A percentile compares a stretch with the other conserved stretches of the same genome.
Conservation (phyloP, 2,888 invertebrate species). For the Poecilus cupreus region DNA sequence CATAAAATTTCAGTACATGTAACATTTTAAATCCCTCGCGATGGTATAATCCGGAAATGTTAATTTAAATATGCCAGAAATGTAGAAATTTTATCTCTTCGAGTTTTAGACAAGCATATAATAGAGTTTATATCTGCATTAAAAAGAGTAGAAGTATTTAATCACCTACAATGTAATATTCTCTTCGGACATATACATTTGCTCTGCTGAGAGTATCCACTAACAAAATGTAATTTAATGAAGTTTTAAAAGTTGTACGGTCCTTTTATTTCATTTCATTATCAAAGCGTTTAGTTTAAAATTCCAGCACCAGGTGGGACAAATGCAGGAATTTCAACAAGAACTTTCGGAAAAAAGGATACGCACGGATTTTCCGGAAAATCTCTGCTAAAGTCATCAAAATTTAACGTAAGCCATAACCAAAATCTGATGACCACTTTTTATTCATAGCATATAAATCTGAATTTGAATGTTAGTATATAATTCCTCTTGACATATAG, state of each 20-base stretch:
- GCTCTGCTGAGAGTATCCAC: background rate
- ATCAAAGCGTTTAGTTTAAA: background rate
- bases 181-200: background rate
- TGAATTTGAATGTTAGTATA: too few species aligned
- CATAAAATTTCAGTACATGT: background rate
- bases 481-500: too few species aligned
- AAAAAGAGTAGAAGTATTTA: slow-evolving; percentile 1
- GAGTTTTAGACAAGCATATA: background rate
- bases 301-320: background rate
- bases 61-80: background rate
- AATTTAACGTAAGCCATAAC: too few species aligned
- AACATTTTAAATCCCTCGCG: background rate
- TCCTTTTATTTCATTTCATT: background rate
- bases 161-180: background rate
- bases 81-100: background rate
- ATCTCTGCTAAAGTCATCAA: too few species aligned
- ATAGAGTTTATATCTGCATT: background rate
- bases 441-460: too few species aligned
- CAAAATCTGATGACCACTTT: too few species aligned
- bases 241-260: background rate
- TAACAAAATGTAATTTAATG: slow-evolving; percentile 14
- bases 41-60: background rate
- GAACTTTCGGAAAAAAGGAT: background rate
- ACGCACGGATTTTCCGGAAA: too few species aligned
- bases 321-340: background rate